Conservation (phyloP, 2,113 vertebrate species). For the Oryzias woworae region DNA sequence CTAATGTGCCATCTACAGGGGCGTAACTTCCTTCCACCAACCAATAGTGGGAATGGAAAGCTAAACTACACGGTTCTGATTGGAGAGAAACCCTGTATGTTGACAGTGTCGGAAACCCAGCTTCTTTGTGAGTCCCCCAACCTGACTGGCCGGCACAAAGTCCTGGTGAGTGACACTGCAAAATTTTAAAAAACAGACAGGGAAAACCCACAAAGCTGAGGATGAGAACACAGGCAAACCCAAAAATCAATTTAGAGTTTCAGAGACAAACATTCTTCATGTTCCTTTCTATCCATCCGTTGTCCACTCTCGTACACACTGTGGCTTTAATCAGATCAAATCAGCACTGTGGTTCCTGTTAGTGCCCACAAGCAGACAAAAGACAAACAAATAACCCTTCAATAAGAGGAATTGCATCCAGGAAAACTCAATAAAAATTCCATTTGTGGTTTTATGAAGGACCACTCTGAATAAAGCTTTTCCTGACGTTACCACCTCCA, state of each 20-base stretch:
- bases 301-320: slow-evolving; percentile 41
- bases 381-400: slow-evolving; percentile 68
- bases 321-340: slow-evolving; percentile 54
- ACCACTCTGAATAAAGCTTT: slow-evolving; percentile 49
- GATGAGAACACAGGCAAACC: slow-evolving; percentile 20
- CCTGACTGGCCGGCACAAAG: slow-evolving; percentile 93
- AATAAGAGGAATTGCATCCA: slow-evolving; percentile 60
- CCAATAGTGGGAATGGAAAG: slow-evolving; percentile 90
- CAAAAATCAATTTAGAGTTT: slow-evolving; percentile 26
- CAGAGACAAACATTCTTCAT: slow-evolving; percentile 41
- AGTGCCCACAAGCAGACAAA: slow-evolving; percentile 62
- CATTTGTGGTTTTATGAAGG: slow-evolving; percentile 66
- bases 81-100: slow-evolving; percentile 89
- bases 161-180: slow-evolving; percentile 84
- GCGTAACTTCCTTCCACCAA: slow-evolving; percentile 90
- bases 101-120: slow-evolving; percentile 96
- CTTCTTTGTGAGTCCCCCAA: slow-evolving; percentile 96
- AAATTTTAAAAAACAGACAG: neutral
- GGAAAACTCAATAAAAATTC: slow-evolving; percentile 68
- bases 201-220: neutral
- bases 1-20: slow-evolving; percentile 75
- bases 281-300: slow-evolving; percentile 38
- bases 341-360: slow-evolving; percentile 55
- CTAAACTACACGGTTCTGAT: slow-evolving; percentile 95
- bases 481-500: slow-evolving; percentile 55